These are phyloP conservation scores for Solenopsis fugax DNA, from an alignment of 1,140 invertebrate species.

Conservation along the genomic window DNA sequence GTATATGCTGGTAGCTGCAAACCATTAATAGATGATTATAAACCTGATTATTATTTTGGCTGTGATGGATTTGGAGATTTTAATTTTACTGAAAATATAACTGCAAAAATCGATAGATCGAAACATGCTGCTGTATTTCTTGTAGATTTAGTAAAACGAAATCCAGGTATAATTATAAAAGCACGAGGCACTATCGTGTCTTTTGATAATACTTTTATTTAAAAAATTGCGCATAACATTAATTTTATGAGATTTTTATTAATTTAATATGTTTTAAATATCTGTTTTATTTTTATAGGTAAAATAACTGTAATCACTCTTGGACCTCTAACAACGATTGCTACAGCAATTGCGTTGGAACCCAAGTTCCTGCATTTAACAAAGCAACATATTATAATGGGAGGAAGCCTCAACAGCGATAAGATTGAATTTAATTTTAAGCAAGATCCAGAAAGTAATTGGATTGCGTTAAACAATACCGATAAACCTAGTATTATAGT, in stretches of 20 bases:
- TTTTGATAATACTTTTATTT: neutral
- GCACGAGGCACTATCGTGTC: too few relatives aligned
- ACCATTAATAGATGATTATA: conserved; percentile 80
- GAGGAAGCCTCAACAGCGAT: conserved; percentile 87
- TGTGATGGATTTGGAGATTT: conserved; percentile 87
- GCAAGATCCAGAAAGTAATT: conserved; percentile 89
- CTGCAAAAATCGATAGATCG: conserved; percentile 74
- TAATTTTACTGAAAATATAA: conserved; percentile 78
- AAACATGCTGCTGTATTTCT: conserved; percentile 84
- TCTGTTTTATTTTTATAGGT: conserved; percentile 69
- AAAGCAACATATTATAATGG: conserved; percentile 88
- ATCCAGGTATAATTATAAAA: conserved; percentile 82
- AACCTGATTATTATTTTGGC: conserved; percentile 81
- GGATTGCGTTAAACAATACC: conserved; percentile 86
- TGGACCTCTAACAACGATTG: conserved; percentile 89
- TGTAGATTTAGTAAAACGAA: conserved; percentile 81
- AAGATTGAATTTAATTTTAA: conserved; percentile 90
- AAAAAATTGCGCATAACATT: conserved; percentile 46
- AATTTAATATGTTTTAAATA: conserved; percentile 1
- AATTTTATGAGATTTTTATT: neutral
- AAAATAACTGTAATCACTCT: conserved; percentile 86
- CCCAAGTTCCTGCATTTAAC: conserved; percentile 86
- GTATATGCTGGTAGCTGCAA: conserved; percentile 84
- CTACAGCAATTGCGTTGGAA: conserved; percentile 88
- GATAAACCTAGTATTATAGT: conserved; percentile 80